Conservation (phyloP, 2,113 vertebrate genomes). For the Pandion haliaetus region DNA sequence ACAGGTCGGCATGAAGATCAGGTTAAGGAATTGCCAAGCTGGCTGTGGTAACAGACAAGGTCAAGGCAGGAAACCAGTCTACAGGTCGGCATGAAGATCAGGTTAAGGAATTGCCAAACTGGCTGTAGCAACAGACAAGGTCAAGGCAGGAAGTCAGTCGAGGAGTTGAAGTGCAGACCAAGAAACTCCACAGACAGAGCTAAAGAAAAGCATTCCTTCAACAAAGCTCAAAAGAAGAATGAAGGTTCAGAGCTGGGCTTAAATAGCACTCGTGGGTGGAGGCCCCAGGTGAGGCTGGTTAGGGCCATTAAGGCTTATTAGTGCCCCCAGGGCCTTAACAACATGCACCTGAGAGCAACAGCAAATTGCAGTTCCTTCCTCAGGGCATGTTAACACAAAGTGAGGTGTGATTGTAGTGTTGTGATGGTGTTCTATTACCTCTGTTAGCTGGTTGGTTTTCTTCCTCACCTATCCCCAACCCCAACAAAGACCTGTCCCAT, state of each 20-base stretch:
- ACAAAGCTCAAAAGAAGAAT: rapidly evolving
- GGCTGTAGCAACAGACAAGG: rapidly evolving
- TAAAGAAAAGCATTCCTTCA: rapidly evolving
- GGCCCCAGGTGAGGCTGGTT: background rate
- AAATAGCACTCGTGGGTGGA: background rate
- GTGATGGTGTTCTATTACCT: background rate
- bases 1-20: background rate
- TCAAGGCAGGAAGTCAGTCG: background rate
- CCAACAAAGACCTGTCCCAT: background rate
- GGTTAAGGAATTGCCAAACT: background rate
- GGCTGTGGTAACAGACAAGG: rapidly evolving
- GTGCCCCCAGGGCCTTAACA: background rate
- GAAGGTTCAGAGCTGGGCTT: rapidly evolving
- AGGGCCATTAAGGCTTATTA: background rate
- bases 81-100: background rate
- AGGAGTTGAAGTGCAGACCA: rapidly evolving
- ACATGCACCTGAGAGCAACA: background rate
- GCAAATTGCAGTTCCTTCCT: background rate
- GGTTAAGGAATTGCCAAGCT: background rate
- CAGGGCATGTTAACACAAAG: background rate
- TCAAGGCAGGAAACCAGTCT: background rate
- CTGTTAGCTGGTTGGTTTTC: background rate
- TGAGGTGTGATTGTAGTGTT: background rate
- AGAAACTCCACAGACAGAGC: background rate
- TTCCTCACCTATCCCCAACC: background rate